Percentiles rank a stretch among this genome's conserved stretches.
Conservation (phyloP, 2,888 invertebrate species). For the Mesorhabditis spiculigera region DNA sequence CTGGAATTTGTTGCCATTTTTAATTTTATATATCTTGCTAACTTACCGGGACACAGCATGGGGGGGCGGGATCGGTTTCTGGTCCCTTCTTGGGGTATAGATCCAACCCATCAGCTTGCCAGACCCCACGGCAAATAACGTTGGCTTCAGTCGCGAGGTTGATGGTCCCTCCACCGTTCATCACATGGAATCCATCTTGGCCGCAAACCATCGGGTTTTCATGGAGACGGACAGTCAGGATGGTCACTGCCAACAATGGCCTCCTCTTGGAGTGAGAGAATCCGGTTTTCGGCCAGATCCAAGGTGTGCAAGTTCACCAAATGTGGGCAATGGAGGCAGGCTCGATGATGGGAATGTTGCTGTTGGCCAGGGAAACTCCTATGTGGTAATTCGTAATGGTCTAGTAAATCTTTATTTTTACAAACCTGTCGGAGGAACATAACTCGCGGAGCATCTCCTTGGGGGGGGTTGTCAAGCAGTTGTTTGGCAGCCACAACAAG, state of each 20-base stretch:
- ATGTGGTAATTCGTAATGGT: background rate
- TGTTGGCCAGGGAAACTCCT: constrained; percentile 55
- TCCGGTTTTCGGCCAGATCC: constrained; percentile 77
- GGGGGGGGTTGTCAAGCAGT: constrained; percentile 49
- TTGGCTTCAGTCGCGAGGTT: constrained; percentile 55
- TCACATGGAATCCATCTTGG: constrained; percentile 57
- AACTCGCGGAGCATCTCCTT: constrained; percentile 56
- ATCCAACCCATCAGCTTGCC: constrained; percentile 37
- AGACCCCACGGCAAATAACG: constrained; percentile 49
- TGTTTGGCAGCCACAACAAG: constrained; percentile 57
- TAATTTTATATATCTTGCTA: background rate
- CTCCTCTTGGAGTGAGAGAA: constrained; percentile 43
- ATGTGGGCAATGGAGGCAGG: constrained; percentile 66
- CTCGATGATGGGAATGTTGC: constrained; percentile 49
- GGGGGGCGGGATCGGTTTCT: constrained; percentile 30
- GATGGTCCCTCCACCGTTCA: constrained; percentile 56
- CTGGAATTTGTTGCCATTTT: background rate
- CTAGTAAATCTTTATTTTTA: background rate
- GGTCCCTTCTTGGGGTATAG: constrained; percentile 44
- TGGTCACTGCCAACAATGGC: constrained; percentile 51
- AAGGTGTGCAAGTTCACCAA: constrained; percentile 83
- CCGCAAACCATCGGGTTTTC: constrained; percentile 59
- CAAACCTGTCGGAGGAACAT: constrained; percentile 52
- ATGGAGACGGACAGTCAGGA: constrained; percentile 52
- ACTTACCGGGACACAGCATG: constrained; percentile 32